Evolutionary conservation across 1,140 invertebrate species (phyloP).

Genomic region (Meteorus sp.): DNA sequence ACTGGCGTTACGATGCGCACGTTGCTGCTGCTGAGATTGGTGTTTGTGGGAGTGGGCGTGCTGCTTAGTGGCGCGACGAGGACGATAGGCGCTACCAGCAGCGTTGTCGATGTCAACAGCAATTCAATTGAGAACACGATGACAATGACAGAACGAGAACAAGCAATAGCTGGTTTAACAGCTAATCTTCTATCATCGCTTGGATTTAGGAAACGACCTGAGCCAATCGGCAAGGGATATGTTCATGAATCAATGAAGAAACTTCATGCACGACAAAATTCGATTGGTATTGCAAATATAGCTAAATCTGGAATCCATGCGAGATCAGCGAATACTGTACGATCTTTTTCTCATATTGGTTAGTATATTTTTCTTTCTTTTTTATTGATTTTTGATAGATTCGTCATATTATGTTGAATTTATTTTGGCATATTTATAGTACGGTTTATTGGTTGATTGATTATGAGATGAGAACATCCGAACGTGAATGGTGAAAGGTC

Average conservation of each 20-base stretch:
- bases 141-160: conserved; percentile 35
- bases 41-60: conserved; percentile 52
- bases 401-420: no score
- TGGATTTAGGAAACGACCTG: conserved; percentile 69
- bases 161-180: conserved; percentile 62
- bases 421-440: no score
- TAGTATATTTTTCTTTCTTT: conserved; percentile 45
- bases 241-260: conserved; percentile 80
- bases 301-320: conserved; percentile 70
- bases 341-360: conserved; percentile 83
- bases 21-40: conserved; percentile 56
- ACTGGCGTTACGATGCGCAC: conserved; percentile 58
- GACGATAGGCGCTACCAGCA: conserved; percentile 32
- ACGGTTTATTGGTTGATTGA: no score
- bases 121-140: background rate
- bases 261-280: conserved; percentile 71
- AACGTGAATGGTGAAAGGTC: no score
- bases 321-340: conserved; percentile 79
- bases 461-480: no score
- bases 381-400: no score
- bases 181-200: conserved; percentile 73
- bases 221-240: conserved; percentile 46
- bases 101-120: conserved; percentile 3
- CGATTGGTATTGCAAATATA: conserved; percentile 64
- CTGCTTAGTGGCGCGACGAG: conserved; percentile 48